Conservation (phyloP, 2,888 invertebrate species). For the Dascillus cervinus region DNA sequence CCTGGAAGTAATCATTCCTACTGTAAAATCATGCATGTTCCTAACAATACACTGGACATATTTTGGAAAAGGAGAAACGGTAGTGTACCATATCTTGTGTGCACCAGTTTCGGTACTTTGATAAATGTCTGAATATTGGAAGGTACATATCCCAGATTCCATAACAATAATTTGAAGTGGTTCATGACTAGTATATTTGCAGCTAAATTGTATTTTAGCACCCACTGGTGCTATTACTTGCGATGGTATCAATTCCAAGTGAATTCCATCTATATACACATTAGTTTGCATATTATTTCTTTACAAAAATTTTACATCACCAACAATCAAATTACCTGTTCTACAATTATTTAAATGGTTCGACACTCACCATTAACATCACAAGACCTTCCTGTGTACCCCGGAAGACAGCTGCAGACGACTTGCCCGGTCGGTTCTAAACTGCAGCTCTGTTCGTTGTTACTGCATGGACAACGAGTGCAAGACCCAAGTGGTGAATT, state of each 20-base stretch:
- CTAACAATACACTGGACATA: conserved; percentile 33
- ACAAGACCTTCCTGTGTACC: conserved; percentile 63
- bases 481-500: conserved; percentile 53
- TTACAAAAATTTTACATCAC: neutral
- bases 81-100: conserved; percentile 30
- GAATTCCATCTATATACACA: conserved; percentile 8
- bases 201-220: conserved; percentile 41
- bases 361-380: conserved; percentile 47
- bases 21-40: conserved; percentile 27
- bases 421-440: conserved; percentile 51
- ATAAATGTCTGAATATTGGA: conserved; percentile 9
- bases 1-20: conserved; percentile 34
- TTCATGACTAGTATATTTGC: conserved; percentile 43
- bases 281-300: conserved; percentile 1
- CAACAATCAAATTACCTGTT: neutral
- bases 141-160: conserved; percentile 22
- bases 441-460: conserved; percentile 60
- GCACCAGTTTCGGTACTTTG: conserved; percentile 13
- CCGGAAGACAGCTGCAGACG: conserved; percentile 62
- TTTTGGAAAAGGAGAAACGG: conserved; percentile 25
- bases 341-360: neutral
- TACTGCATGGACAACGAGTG: conserved; percentile 67
- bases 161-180: conserved; percentile 36
- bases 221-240: conserved; percentile 38
- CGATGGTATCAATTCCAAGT: conserved; percentile 35